Evolutionary conservation across 2,888 invertebrate genomes (phyloP).

Genomic region (Lasioglossum leucozonium): DNA sequence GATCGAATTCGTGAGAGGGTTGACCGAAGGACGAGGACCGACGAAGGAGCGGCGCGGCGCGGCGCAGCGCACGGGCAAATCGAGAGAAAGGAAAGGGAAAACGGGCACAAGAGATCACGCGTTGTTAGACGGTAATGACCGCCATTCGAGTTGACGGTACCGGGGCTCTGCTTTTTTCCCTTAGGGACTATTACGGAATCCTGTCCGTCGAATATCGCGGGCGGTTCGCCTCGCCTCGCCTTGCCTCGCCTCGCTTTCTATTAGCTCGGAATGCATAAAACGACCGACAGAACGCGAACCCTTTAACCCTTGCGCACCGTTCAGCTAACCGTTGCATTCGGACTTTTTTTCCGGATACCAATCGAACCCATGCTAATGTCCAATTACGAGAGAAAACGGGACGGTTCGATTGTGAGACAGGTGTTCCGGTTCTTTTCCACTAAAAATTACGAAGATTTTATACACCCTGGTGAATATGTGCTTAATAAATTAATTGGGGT

Average conservation of each 20-base stretch:
- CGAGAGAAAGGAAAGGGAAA: slow-evolving; percentile 38
- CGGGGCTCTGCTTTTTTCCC: slow-evolving; percentile 35
- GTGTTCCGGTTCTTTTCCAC: not conserved
- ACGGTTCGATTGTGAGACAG: not conserved
- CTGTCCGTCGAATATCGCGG: slow-evolving; percentile 39
- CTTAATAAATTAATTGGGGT: not conserved
- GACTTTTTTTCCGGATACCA: not conserved
- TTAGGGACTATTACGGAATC: slow-evolving; percentile 44
- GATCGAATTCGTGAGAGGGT: slow-evolving; percentile 24
- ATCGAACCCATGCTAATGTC: not conserved
- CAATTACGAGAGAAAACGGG: not conserved
- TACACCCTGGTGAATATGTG: not conserved
- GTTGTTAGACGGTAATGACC: slow-evolving; percentile 62
- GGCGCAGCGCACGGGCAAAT: not conserved
- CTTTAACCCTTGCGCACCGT: not conserved
- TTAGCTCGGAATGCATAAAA: slow-evolving; percentile 11
- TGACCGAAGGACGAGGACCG: slow-evolving; percentile 31
- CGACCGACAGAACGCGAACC: not conserved
- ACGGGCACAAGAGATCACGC: slow-evolving; percentile 34
- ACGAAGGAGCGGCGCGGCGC: slow-evolving; percentile 30
- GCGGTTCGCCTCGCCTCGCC: slow-evolving; percentile 10
- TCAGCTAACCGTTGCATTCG: not conserved
- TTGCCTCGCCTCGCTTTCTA: slow-evolving; percentile 20
- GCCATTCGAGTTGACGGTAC: slow-evolving; percentile 48
- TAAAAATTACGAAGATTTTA: not conserved